These are phyloP conservation scores for Dioctria linearis DNA, from an alignment of 2,888 invertebrate species.

Conservation along the genomic window DNA sequence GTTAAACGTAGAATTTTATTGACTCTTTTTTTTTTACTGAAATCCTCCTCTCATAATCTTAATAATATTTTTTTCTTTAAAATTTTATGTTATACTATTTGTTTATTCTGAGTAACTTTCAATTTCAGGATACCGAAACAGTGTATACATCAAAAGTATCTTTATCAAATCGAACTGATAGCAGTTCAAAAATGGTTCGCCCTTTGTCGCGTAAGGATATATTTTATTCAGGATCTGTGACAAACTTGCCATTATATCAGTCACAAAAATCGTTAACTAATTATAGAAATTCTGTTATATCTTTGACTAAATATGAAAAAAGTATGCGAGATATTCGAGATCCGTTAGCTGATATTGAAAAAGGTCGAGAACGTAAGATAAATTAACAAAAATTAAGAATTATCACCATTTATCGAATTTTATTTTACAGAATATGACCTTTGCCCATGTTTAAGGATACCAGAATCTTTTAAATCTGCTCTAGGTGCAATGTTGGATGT, in stretches of 20 bases:
- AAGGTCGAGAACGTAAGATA: conserved; percentile 76
- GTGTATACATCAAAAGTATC: conserved; percentile 81
- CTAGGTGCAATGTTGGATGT: conserved; percentile 93
- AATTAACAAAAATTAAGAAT: neutral
- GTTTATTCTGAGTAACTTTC: neutral
- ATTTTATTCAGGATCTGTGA: conserved; percentile 96
- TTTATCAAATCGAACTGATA: conserved; percentile 71
- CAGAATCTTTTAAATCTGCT: conserved; percentile 86
- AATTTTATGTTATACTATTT: neutral
- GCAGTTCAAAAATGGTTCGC: conserved; percentile 79
- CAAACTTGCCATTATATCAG: conserved; percentile 93
- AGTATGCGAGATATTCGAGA: conserved; percentile 76
- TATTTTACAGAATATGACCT: conserved; percentile 79
- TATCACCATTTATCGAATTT: conserved; percentile 39
- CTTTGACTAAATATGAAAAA: conserved; percentile 82
- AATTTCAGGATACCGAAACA: conserved; percentile 74
- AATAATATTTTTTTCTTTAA: neutral
- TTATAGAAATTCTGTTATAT: conserved; percentile 92
- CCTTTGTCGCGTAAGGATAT: conserved; percentile 96
- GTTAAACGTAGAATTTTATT: neutral
- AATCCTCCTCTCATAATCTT: neutral
- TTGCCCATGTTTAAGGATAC: conserved; percentile 84
- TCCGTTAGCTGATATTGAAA: conserved; percentile 71
- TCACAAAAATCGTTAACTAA: conserved; percentile 92
- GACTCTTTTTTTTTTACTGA: neutral